These are phyloP conservation scores for Melanocharis versteri DNA, from an alignment of 2,113 vertebrate genomes.

Conservation along the genomic window DNA sequence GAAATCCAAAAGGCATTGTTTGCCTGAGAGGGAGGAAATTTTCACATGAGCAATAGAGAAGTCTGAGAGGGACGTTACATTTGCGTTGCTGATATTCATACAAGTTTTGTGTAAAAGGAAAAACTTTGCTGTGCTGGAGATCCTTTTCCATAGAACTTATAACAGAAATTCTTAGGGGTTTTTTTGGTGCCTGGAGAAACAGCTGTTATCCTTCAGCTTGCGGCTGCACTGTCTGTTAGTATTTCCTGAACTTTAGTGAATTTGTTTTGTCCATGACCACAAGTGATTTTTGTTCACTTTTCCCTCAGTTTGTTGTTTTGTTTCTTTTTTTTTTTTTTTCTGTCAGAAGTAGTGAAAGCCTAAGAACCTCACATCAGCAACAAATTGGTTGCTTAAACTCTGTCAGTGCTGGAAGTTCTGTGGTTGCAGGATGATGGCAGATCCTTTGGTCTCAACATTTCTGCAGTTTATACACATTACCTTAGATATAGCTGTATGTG, in stretches of 20 bases:
- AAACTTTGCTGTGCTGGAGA: not conserved
- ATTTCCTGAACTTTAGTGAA: not conserved
- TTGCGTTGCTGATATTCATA: not conserved
- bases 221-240: not conserved
- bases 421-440: not conserved
- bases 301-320: not conserved
- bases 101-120: not conserved
- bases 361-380: not conserved
- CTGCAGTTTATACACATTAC: not conserved
- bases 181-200: not conserved
- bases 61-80: not conserved
- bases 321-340: not conserved
- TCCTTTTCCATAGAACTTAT: not conserved
- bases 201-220: not conserved
- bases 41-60: not conserved
- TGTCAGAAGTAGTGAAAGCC: not conserved
- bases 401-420: not conserved
- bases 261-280: not conserved
- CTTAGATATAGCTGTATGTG: not conserved
- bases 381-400: fast-evolving
- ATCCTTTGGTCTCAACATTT: not conserved
- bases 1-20: not conserved
- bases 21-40: not conserved
- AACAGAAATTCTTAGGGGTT: not conserved
- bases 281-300: not conserved